Percentiles rank a stretch among this genome's conserved stretches.
These are phyloP conservation scores for Aramus guarauna DNA, from an alignment of 2,113 vertebrate genomes.

Conservation along the genomic window DNA sequence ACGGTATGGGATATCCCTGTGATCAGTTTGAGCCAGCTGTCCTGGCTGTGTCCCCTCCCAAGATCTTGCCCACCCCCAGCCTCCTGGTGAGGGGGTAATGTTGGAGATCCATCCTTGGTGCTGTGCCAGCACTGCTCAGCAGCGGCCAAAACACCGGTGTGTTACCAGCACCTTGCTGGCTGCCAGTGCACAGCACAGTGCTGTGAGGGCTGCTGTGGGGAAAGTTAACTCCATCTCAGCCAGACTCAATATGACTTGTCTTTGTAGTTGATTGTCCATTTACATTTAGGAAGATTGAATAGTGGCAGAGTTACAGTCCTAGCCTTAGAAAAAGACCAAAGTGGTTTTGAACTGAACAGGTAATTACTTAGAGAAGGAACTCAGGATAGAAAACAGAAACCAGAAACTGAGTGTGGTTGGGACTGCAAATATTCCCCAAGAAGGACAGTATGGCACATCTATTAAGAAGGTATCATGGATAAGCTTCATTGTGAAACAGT, in stretches of 20 bases:
- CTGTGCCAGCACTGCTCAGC: no score
- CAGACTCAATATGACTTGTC: neutral
- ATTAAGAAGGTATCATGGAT: accelerated
- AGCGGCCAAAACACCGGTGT: no score
- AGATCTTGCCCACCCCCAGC: no score
- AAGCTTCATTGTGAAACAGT: neutral
- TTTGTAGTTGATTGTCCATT: neutral
- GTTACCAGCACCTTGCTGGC: no score
- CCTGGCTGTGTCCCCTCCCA: no score
- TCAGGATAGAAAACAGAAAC: neutral
- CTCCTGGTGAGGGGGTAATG: no score
- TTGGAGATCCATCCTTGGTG: no score
- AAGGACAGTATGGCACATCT: neutral
- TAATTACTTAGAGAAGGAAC: neutral
- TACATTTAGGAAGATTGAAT: neutral
- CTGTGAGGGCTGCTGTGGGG: no score
- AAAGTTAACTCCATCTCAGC: no score
- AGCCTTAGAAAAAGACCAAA: neutral
- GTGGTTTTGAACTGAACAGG: neutral
- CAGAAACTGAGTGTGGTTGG: neutral
- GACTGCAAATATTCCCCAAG: neutral
- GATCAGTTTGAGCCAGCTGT: no score
- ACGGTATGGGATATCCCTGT: no score
- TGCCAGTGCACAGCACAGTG: no score
- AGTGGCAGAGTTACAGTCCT: neutral